Conservation (phyloP, 2,797 vertebrate species). For the Smutsia gigantea region DNA sequence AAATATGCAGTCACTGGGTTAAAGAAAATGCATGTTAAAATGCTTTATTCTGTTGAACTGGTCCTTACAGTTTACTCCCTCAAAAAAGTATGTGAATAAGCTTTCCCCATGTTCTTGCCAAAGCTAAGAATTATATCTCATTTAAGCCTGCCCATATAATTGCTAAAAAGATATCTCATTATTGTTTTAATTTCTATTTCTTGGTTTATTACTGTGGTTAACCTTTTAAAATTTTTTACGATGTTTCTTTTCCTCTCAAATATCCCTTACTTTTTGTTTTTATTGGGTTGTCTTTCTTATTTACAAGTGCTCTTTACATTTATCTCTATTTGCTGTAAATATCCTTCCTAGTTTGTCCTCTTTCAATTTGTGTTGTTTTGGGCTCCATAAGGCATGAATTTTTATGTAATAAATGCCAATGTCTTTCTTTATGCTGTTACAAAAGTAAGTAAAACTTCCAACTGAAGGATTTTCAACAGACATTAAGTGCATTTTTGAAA, state of each 20-base stretch:
- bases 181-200: conserved; percentile 30
- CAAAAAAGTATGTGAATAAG: neutral
- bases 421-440: neutral
- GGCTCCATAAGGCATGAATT: neutral
- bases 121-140: neutral
- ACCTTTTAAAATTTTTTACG: neutral
- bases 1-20: neutral
- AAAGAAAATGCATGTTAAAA: neutral
- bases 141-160: neutral
- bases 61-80: neutral
- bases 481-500: conserved; percentile 22
- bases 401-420: neutral
- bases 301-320: neutral
- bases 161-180: neutral
- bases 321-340: neutral
- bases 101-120: neutral
- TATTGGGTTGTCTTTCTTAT: neutral
- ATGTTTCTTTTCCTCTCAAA: conserved; percentile 13
- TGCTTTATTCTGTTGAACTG: neutral
- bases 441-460: neutral
- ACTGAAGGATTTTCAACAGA: conserved; percentile 16
- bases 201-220: neutral
- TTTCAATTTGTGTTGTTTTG: neutral
- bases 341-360: conserved; percentile 31
- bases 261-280: neutral